Conservation (phyloP, 2,797 vertebrate species). For the Manis javanica region DNA sequence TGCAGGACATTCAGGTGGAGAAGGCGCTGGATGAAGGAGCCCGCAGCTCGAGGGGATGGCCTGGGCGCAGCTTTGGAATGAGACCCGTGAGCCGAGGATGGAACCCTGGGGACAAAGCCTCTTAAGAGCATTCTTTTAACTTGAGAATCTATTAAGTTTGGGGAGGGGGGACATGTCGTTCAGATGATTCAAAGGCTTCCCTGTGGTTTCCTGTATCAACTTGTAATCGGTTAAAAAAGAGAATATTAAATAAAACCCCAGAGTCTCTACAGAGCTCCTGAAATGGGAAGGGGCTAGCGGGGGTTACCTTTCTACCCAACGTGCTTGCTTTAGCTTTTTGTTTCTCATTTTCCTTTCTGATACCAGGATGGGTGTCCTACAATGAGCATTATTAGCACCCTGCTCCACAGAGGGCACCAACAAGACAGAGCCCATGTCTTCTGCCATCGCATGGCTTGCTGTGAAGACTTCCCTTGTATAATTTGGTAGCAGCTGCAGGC, state of each 20-base stretch:
- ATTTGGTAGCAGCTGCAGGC: accelerated
- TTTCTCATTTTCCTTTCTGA: not conserved
- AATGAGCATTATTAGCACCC: not conserved
- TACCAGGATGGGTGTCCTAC: accelerated
- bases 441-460: accelerated
- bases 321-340: not conserved
- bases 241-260: not conserved
- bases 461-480: accelerated
- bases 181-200: not conserved
- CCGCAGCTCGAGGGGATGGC: not conserved
- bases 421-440: accelerated
- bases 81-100: not conserved
- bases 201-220: not conserved
- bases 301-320: accelerated
- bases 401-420: no score
- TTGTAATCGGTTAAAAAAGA: not conserved
- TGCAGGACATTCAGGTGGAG: constrained; percentile 27
- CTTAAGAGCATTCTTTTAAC: constrained; percentile 13
- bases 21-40: not conserved
- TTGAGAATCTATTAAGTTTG: not conserved
- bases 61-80: constrained; percentile 3
- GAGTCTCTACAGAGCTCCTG: not conserved
- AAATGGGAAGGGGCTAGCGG: not conserved
- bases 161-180: not conserved
- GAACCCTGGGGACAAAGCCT: constrained; percentile 1